Evolutionary conservation across 2,797 vertebrate species (phyloP), one percentile per base, ranked within the genome.

Genomic region (Distichodus sexfasciatus): DNA sequence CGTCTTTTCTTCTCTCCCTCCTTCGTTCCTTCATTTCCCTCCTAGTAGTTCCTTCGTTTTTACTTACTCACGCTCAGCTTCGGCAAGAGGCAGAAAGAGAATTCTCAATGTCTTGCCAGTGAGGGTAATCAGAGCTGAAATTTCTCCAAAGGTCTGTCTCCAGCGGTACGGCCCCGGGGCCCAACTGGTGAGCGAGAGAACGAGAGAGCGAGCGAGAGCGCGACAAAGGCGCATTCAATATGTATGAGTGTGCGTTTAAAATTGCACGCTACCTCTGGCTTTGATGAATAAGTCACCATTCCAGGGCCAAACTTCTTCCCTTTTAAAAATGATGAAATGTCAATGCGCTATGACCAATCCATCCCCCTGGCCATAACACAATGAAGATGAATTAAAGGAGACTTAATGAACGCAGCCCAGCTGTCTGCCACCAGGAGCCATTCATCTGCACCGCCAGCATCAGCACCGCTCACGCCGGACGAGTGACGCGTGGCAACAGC

Each of bases 311-410:
- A 41, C 44, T 47, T 75, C 29, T 17, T 33, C n/a, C 14, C n/a
- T 51, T 62, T 51, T 62, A 31, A 12, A 62, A 75, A 76, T 73
- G 51, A 77, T 76, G 71, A 77, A 71, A 71, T 71, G 71, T 57
- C 63, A 76, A 17, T 44, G 41, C 28, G 19, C 62, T 57, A 54
- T 60, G 63, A 66, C 71, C 71, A 68, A 35, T 66, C 55, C 40
- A 3, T 59, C 68, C 60, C 61, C 14, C 55, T 48, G 72, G 70
- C 67, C 68, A 43, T 69, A 69, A 58, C 57, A 69, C 36, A 71
- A 60, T 63, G 48, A 71, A 60, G 59, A 69, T 76, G 43, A 66
- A 62, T 76, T 72, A 72, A 69, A 11, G 36, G 48, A 54, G n/a
- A 46, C 43, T 69, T 69, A 71, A 69, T 69, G 60, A 73, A 71